phyloP scores from a whole-genome alignment of 2,888 invertebrate species.

The Erpobdella octoculata region DNA sequence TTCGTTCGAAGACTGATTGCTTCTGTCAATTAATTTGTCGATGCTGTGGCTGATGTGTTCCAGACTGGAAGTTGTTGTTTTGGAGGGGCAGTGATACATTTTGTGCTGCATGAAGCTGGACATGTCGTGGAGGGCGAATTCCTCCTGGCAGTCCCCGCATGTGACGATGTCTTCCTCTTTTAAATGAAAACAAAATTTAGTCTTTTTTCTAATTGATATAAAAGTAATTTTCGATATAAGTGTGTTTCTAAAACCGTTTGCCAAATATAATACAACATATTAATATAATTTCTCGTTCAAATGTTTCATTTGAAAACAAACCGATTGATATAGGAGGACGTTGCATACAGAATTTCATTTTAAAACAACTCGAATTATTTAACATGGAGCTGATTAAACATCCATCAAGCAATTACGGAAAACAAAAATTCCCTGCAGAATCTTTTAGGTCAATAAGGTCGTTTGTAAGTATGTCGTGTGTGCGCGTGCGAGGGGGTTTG shows the following conservation, averaged over 20 bases:
- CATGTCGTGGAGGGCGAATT: not conserved
- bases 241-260: not conserved
- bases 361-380: too few species aligned
- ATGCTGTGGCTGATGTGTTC: not conserved
- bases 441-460: too few species aligned
- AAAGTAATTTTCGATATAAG: not conserved
- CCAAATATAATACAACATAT: too few species aligned
- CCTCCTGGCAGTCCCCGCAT: slow-evolving; percentile 23
- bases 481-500: not conserved
- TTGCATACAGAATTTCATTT: too few species aligned
- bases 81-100: not conserved
- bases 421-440: too few species aligned
- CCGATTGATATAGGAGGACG: too few species aligned
- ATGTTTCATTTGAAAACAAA: too few species aligned
- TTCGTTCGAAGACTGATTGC: not conserved
- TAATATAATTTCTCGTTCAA: too few species aligned
- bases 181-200: not conserved
- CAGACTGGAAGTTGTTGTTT: not conserved
- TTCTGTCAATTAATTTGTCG: not conserved
- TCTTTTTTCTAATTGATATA: not conserved
- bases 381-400: too few species aligned
- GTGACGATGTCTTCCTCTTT: slow-evolving; percentile 14
- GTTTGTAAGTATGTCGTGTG: too few species aligned
- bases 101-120: not conserved
- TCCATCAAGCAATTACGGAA: too few species aligned